Percentiles rank a stretch among this genome's conserved stretches.
These are phyloP conservation scores for Podarcis muralis DNA, from an alignment of 2,113 vertebrate genomes.

Conservation along the genomic window DNA sequence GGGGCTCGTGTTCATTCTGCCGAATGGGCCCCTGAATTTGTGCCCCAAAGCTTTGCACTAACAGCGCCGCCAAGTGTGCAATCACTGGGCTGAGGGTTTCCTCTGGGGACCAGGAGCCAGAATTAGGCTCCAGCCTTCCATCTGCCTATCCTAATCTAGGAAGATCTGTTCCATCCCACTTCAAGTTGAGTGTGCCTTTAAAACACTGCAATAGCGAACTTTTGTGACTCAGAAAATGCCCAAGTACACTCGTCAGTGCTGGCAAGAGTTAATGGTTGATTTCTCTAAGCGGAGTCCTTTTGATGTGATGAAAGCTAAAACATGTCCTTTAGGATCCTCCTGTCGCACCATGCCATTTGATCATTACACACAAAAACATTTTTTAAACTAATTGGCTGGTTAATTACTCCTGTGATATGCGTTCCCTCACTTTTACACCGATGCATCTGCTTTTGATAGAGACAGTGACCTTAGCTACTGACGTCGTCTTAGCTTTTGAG, in stretches of 20 bases:
- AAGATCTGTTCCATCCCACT: neutral
- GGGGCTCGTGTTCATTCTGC: too few relatives aligned
- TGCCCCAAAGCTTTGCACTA: too few relatives aligned
- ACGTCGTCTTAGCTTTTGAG: neutral
- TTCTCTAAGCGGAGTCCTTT: neutral
- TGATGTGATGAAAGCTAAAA: conserved; percentile 17
- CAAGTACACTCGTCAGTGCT: neutral
- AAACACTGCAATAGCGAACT: neutral
- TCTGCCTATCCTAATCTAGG: neutral
- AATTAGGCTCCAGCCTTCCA: neutral
- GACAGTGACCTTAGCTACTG: neutral
- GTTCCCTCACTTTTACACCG: neutral
- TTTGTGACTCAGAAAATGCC: neutral
- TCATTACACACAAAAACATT: neutral
- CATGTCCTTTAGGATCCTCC: conserved; percentile 9
- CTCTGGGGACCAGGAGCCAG: neutral
- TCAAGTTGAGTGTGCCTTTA: neutral
- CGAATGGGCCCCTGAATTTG: too few relatives aligned
- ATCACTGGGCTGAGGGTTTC: too few relatives aligned
- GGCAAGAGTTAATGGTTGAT: neutral
- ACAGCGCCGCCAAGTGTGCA: too few relatives aligned
- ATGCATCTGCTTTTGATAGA: neutral
- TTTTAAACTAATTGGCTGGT: neutral
- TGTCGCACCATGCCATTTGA: neutral
- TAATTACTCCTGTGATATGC: conserved; percentile 2